A percentile compares a stretch with the other conserved stretches of the same genome.
Evolutionary conservation across 2,797 vertebrate species (phyloP).

Genomic region (Chloroceryle amazona): DNA sequence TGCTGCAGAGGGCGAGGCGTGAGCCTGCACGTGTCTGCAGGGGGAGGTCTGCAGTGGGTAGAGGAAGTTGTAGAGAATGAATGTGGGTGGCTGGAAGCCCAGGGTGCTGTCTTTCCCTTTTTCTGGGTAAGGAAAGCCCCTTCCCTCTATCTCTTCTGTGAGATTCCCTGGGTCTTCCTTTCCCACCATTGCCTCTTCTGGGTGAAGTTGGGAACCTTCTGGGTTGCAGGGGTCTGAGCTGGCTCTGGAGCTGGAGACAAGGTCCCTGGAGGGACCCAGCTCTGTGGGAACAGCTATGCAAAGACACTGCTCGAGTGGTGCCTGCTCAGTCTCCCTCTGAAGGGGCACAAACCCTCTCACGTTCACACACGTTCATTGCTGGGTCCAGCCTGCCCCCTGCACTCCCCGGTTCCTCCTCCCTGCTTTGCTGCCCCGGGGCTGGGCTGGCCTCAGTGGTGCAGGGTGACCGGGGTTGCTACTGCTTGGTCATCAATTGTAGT

Average conservation of each 20-base stretch:
- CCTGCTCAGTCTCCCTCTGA: background rate
- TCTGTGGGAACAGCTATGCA: constrained; percentile 38
- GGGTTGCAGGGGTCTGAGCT: background rate
- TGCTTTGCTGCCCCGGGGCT: background rate
- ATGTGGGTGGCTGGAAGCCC: background rate
- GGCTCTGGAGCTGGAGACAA: background rate
- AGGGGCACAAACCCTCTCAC: background rate
- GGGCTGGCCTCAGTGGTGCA: background rate
- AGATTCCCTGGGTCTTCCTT: background rate
- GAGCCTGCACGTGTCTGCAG: background rate
- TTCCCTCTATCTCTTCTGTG: background rate
- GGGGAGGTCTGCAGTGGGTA: background rate
- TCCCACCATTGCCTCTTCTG: background rate
- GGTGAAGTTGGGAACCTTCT: background rate
- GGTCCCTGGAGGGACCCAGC: background rate
- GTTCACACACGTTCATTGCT: background rate
- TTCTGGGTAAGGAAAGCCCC: background rate
- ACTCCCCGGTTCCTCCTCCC: fast-evolving
- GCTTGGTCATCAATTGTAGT: background rate
- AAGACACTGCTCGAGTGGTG: background rate
- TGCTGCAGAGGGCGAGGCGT: background rate
- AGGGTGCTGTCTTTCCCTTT: background rate
- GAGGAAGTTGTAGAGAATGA: background rate
- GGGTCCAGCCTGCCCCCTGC: background rate
- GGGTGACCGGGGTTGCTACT: background rate